Percentiles rank a stretch among this genome's conserved stretches.
Conservation (phyloP, 2,888 invertebrate genomes). For the Griposia aprilina region DNA sequence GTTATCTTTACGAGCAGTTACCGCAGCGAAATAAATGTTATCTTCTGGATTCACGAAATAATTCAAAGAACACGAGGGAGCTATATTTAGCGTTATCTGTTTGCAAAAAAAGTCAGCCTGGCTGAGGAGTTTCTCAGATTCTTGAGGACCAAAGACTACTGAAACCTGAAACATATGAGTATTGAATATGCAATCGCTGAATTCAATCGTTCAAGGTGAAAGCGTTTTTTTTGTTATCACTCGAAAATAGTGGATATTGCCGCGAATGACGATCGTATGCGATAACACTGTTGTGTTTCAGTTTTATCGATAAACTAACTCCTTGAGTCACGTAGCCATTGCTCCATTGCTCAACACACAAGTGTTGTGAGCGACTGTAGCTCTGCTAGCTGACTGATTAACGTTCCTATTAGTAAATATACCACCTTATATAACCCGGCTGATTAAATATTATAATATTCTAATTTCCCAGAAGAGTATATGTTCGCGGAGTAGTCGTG, state of each 20-base stretch:
- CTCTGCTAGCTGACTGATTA: slow-evolving; percentile 60
- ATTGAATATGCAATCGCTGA: slow-evolving; percentile 45
- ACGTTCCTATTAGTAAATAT: slow-evolving; percentile 65
- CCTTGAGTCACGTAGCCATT: slow-evolving; percentile 88
- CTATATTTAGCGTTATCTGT: slow-evolving; percentile 31
- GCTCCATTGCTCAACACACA: slow-evolving; percentile 78
- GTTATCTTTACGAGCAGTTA: slow-evolving; percentile 38
- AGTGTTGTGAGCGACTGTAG: slow-evolving; percentile 70
- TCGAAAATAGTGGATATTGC: slow-evolving; percentile 79
- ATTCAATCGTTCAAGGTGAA: slow-evolving; percentile 82
- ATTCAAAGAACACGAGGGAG: slow-evolving; percentile 24
- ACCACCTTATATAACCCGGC: slow-evolving; percentile 59
- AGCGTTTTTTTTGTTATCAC: slow-evolving; percentile 77
- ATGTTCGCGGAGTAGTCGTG: slow-evolving; percentile 51
- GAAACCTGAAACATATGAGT: slow-evolving; percentile 30
- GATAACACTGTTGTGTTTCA: slow-evolving; percentile 86
- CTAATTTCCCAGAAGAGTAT: slow-evolving; percentile 62
- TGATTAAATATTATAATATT: slow-evolving; percentile 61
- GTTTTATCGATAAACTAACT: slow-evolving; percentile 81
- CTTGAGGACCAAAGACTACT: neutral
- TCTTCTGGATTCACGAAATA: slow-evolving; percentile 33
- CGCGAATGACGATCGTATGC: slow-evolving; percentile 79
- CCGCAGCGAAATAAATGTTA: slow-evolving; percentile 31
- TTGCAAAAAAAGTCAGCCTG: neutral
- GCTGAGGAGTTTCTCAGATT: slow-evolving; percentile 3